Conservation (phyloP, 2,113 vertebrate genomes). For the Marcusenius ussheri region DNA sequence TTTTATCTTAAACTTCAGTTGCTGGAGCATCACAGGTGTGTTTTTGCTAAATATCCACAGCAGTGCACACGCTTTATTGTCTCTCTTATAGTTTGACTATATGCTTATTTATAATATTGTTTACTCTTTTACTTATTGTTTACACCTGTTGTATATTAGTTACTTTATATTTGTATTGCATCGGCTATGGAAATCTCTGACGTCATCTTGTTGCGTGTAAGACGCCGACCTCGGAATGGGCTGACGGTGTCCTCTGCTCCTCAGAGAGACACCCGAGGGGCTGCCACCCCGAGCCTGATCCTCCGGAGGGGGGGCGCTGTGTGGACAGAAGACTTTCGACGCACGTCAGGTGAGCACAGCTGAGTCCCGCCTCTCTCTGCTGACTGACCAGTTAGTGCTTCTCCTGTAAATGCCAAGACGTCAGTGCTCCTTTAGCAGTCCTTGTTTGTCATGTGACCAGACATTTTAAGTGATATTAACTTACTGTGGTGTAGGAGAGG, state of each 20-base stretch:
- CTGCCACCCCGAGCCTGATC: slow-evolving; percentile 32
- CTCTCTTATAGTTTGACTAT: not conserved
- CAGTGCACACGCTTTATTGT: not conserved
- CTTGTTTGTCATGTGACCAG: not conserved
- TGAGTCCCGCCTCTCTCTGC: not conserved
- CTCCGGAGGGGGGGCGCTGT: slow-evolving; percentile 52
- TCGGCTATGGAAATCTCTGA: not conserved
- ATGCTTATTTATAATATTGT: not conserved
- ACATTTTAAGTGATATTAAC: not conserved
- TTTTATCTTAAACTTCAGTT: not conserved
- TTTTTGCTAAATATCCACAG: not conserved
- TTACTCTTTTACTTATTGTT: not conserved
- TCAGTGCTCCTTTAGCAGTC: not conserved
- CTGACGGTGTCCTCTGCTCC: not conserved
- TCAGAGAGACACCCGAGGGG: slow-evolving; percentile 44
- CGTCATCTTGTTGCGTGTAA: not conserved
- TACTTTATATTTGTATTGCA: not conserved
- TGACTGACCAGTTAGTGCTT: not conserved
- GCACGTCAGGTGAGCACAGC: slow-evolving; percentile 50
- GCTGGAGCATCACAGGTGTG: not conserved
- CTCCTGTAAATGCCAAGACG: not conserved
- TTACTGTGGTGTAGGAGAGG: not conserved
- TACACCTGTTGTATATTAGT: not conserved
- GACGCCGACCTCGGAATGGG: not conserved
- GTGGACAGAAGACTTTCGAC: slow-evolving; percentile 56